These are phyloP conservation scores for Brienomyrus longianalis DNA, from an alignment of 2,113 vertebrate species.

Conservation along the genomic window DNA sequence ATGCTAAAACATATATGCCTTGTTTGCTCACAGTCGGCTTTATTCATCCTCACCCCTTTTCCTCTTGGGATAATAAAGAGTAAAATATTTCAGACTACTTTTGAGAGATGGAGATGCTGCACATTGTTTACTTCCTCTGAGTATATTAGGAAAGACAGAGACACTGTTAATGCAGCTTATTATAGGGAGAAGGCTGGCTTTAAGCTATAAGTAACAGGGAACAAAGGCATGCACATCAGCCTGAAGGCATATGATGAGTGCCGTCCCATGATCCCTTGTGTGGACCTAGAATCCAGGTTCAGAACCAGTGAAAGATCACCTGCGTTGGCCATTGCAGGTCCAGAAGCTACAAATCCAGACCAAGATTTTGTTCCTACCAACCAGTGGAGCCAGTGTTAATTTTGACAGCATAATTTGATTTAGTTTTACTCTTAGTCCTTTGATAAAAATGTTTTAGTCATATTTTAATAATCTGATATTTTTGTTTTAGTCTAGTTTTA, in stretches of 20 bases:
- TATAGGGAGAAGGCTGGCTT: neutral
- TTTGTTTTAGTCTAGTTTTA: too few relatives aligned
- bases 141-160: neutral
- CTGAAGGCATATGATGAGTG: neutral
- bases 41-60: slow-evolving; percentile 61
- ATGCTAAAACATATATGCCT: neutral
- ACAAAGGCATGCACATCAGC: neutral
- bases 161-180: neutral
- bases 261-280: neutral
- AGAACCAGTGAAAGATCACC: neutral
- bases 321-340: neutral
- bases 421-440: neutral
- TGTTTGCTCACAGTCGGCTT: slow-evolving; percentile 63
- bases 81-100: neutral
- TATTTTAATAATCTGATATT: too few relatives aligned
- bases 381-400: neutral
- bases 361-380: neutral
- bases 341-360: neutral
- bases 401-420: neutral
- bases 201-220: neutral
- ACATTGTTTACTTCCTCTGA: neutral
- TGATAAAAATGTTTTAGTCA: too few relatives aligned
- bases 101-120: neutral
- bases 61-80: neutral
- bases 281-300: neutral